phyloP scores from a whole-genome alignment of 1,140 invertebrate species.

The Macrostomum lignano region DNA sequence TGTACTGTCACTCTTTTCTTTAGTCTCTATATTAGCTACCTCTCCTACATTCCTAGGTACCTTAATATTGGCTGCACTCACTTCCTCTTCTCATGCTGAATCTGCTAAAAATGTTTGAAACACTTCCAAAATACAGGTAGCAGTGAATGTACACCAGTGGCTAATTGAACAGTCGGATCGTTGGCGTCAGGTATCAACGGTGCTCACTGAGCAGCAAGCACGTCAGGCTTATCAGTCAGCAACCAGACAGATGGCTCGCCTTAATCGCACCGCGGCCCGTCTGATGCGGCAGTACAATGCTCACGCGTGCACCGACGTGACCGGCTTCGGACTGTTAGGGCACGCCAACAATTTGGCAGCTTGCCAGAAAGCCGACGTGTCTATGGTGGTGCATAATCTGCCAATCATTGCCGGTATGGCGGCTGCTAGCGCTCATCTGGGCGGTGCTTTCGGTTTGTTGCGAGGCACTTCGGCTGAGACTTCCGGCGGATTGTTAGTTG shows the following conservation, averaged over 20 bases:
- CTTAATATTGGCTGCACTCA: too few species aligned
- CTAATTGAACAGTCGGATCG: slow-evolving; percentile 61
- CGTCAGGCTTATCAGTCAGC: slow-evolving; percentile 81
- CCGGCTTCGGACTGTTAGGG: slow-evolving; percentile 73
- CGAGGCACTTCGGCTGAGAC: slow-evolving; percentile 54
- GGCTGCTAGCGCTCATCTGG: slow-evolving; percentile 38
- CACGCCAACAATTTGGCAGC: slow-evolving; percentile 81
- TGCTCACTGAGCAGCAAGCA: slow-evolving; percentile 32
- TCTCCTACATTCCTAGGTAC: too few species aligned
- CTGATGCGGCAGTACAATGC: slow-evolving; percentile 93
- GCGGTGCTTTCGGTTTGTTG: slow-evolving; percentile 53
- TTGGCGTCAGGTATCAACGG: slow-evolving; percentile 31
- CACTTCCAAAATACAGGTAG: slow-evolving; percentile 37
- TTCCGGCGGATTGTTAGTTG: slow-evolving; percentile 53
- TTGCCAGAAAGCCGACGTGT: slow-evolving; percentile 83
- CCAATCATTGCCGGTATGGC: slow-evolving; percentile 92
- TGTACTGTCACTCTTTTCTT: too few species aligned
- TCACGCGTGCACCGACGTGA: slow-evolving; percentile 82
- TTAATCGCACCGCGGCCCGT: slow-evolving; percentile 64
- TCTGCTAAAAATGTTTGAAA: neutral
- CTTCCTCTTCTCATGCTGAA: neutral
- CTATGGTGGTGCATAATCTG: slow-evolving; percentile 83
- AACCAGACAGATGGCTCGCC: slow-evolving; percentile 81
- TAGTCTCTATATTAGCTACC: too few species aligned
- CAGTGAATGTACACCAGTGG: slow-evolving; percentile 89